Evolutionary conservation across 30 jellyfish, hydroid and myxozoan species (phyloP).

Genomic region (Mastigias papua): DNA sequence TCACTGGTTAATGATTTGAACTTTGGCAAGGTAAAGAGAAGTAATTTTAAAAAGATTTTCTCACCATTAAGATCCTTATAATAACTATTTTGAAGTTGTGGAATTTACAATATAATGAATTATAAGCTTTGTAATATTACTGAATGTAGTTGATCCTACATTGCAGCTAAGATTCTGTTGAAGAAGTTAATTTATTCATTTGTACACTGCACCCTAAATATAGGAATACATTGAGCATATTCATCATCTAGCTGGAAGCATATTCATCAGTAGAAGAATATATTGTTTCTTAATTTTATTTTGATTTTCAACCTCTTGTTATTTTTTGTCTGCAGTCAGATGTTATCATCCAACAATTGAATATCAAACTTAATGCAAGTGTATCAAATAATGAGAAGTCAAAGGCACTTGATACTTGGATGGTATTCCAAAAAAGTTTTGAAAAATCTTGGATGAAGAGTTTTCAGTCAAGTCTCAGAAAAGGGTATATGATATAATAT

Average conservation of each 20-base stretch:
- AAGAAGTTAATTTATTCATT: no score
- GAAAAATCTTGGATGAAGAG: constrained; percentile 42
- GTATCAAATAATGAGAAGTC: constrained; percentile 23
- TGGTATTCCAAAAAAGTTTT: constrained; percentile 22
- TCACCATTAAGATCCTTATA: neutral
- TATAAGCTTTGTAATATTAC: no score
- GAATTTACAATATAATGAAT: no score
- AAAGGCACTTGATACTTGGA: constrained; percentile 40
- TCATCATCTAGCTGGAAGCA: no score
- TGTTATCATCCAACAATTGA: constrained; percentile 20
- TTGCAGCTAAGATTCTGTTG: no score
- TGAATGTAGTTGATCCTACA: no score
- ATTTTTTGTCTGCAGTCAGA: constrained; percentile 15
- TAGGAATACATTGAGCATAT: no score
- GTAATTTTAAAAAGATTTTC: neutral
- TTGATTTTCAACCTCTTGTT: no score
- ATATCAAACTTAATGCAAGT: constrained; percentile 24
- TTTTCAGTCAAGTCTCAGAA: constrained; percentile 3
- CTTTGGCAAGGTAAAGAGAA: neutral
- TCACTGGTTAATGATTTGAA: constrained; percentile 11
- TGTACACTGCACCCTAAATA: no score
- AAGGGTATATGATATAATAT: constrained; percentile 12
- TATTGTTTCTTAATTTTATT: no score
- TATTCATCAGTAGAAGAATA: no score
- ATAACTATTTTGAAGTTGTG: no score